Evolutionary conservation across 2,113 vertebrate genomes (phyloP), one percentile per base, ranked within the genome.

Genomic region (Butorides virescens): DNA sequence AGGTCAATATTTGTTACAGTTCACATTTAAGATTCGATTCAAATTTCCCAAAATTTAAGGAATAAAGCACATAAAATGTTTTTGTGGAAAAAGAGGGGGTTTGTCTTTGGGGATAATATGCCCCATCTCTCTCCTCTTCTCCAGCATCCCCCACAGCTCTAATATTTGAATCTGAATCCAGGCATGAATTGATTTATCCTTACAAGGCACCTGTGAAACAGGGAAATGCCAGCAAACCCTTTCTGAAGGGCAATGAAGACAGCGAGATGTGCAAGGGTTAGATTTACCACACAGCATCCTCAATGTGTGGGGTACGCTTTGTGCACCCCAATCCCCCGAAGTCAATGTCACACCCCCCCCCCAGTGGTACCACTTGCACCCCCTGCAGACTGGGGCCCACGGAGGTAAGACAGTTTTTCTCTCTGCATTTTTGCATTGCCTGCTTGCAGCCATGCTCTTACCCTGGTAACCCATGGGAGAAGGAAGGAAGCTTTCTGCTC

Each of bases 271-370:
- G 15, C 23, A 21, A 65, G 29, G 9, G 12, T 27, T 37, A 59
- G 39, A 49, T 56, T 75, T 65, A 66, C 30, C 21, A 11, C 15
- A 23, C n/a, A 55, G 46, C 42, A 65, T 37, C 56, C 46, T 32
- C 2, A 0, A 11, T 19, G 39, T 17, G 46, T 15, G 30, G 0
- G 4, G 30, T 37, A 36, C 3, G 1, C 29, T 71, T 71, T 59
- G 39, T 29, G 42, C 29, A 55, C 70, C 49, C 75, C 56, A 29
- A 46, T 15, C 50, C 77, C 42, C 66, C 37, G 15, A 59, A 53
- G 15, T 23, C 87, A 56, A 11, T 46, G 52, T 56, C 65, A 63
- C n/a, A n/a, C n/a, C n/a, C 44, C 58, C 46, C 32, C 20, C 23
- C 20, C 1, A 2, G 26, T 50, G 68, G 25, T 49, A 75, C 16